These are phyloP conservation scores for Malurus melanocephalus DNA, from an alignment of 2,113 vertebrate genomes.

Conservation along the genomic window DNA sequence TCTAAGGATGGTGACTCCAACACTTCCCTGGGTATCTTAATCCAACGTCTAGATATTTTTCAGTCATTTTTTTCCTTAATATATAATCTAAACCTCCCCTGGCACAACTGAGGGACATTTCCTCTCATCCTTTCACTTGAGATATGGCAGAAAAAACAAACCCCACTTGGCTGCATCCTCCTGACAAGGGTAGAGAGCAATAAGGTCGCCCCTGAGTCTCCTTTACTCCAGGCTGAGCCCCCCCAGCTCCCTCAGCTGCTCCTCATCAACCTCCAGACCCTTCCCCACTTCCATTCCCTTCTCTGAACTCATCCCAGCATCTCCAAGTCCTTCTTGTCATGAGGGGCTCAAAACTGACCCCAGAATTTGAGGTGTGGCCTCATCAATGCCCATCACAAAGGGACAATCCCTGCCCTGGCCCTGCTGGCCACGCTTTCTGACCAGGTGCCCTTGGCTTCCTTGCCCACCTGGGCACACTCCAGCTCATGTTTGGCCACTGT, in stretches of 20 bases:
- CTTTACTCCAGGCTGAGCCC: neutral
- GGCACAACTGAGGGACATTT: neutral
- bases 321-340: neutral
- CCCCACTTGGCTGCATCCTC: neutral
- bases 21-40: neutral
- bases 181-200: neutral
- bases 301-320: accelerated
- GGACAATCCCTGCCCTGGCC: accelerated
- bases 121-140: neutral
- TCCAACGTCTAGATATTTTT: neutral
- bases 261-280: neutral
- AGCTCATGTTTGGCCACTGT: accelerated
- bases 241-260: neutral
- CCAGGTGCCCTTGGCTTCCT: accelerated
- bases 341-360: neutral
- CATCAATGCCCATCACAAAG: neutral
- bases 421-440: neutral
- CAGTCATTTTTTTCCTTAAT: too few species aligned
- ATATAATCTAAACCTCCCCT: neutral
- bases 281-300: neutral
- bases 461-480: accelerated
- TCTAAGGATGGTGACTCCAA: neutral
- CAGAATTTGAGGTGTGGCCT: neutral
- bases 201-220: neutral
- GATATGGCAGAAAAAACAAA: neutral